A percentile compares a stretch with the other conserved stretches of the same genome.
phyloP scores from a whole-genome alignment of 2,797 vertebrate species.

The Lophius americanus region DNA sequence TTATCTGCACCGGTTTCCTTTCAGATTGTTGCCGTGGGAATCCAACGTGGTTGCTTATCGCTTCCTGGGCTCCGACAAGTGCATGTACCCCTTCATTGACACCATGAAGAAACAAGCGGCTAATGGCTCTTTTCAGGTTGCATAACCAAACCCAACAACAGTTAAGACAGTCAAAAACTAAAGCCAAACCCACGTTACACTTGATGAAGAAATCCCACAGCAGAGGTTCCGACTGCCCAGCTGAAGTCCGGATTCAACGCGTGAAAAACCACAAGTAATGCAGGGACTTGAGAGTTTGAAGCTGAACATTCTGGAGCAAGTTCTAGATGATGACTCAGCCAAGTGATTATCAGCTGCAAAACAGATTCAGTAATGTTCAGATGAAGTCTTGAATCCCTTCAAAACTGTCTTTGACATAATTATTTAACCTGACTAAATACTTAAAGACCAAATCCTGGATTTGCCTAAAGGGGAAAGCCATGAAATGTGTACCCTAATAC shows the following conservation, averaged over 20 bases:
- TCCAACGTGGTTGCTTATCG: conserved; percentile 65
- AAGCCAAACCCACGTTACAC: neutral
- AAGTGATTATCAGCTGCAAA: conserved; percentile 49
- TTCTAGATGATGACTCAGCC: conserved; percentile 58
- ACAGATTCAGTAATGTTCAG: conserved; percentile 14
- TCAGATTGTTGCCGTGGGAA: conserved; percentile 74
- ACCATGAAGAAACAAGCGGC: conserved; percentile 42
- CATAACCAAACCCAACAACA: conserved; percentile 20
- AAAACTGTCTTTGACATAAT: conserved; percentile 7
- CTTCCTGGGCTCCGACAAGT: conserved; percentile 75
- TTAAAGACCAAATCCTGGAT: conserved; percentile 13
- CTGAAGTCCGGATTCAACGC: conserved; percentile 19
- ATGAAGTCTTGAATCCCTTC: conserved; percentile 25
- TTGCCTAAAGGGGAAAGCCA: conserved; percentile 27
- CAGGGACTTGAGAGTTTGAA: conserved; percentile 20
- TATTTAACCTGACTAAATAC: conserved; percentile 1
- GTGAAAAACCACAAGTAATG: neutral
- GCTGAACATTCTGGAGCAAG: conserved; percentile 15
- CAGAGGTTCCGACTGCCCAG: conserved; percentile 4
- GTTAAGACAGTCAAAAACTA: neutral
- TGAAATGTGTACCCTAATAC: conserved; percentile 8
- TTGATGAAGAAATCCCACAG: neutral
- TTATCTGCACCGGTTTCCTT: conserved; percentile 3
- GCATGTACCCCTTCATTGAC: conserved; percentile 74
- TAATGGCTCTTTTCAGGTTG: conserved; percentile 14